Evolutionary conservation across 2,888 invertebrate species (phyloP).

Genomic region (Lissocephala sabroskyi): DNA sequence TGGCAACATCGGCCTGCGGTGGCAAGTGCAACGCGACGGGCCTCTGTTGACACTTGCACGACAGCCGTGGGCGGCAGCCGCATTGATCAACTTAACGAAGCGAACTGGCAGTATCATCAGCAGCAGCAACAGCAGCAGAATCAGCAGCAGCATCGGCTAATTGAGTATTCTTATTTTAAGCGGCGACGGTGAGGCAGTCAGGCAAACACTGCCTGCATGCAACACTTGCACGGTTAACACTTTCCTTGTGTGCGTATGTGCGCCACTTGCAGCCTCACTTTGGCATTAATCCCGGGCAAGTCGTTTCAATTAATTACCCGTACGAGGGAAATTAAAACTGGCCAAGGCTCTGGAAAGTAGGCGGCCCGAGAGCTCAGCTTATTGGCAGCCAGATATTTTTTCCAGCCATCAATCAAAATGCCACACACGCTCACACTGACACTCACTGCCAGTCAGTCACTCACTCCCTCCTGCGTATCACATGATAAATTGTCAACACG

Average conservation of each 20-base stretch:
- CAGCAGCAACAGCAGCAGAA: constrained; percentile 13
- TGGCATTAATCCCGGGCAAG: background rate
- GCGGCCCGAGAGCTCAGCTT: background rate
- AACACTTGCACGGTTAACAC: constrained; percentile 25
- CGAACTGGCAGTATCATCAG: constrained; percentile 17
- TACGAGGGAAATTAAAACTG: background rate
- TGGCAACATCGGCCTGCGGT: background rate
- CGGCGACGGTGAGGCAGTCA: constrained; percentile 18
- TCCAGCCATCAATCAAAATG: constrained; percentile 49
- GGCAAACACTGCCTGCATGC: too few relatives aligned
- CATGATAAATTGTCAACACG: constrained; percentile 67
- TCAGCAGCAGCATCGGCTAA: constrained; percentile 31
- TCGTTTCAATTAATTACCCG: background rate
- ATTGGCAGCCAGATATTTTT: too few relatives aligned
- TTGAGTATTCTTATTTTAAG: constrained; percentile 58
- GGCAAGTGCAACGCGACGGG: background rate
- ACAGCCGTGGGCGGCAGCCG: constrained; percentile 22
- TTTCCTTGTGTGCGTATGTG: constrained; percentile 38
- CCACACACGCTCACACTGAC: too few relatives aligned
- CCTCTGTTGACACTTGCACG: constrained; percentile 42
- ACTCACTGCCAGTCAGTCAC: too few relatives aligned
- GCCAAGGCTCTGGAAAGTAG: background rate
- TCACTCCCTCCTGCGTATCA: too few relatives aligned
- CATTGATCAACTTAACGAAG: constrained; percentile 57
- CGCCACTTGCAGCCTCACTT: background rate